Conservation (phyloP, 2,113 vertebrate genomes). For the Clarias magur region DNA sequence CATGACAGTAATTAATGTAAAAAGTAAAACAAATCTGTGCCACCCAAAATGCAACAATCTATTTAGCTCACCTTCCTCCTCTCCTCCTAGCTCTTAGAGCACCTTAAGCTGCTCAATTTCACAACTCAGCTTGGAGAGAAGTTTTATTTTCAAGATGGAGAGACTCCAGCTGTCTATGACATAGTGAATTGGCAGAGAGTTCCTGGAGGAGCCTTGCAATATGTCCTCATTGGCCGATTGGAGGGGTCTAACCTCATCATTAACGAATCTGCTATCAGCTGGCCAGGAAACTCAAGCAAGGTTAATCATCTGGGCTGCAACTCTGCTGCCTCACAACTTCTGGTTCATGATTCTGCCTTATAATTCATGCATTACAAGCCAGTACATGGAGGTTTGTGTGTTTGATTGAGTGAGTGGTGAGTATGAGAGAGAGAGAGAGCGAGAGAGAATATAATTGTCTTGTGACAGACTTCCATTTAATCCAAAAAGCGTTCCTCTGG, state of each 20-base stretch:
- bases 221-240: slow-evolving; percentile 64
- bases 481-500: no score
- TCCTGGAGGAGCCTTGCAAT: slow-evolving; percentile 55
- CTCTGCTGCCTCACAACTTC: neutral
- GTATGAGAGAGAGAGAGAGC: no score
- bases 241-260: slow-evolving; percentile 62
- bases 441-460: no score
- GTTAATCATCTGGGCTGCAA: neutral
- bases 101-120: slow-evolving; percentile 67
- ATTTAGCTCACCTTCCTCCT: neutral
- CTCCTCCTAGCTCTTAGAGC: slow-evolving; percentile 66
- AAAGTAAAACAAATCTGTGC: neutral
- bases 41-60: neutral
- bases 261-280: slow-evolving; percentile 66
- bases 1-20: no score
- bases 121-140: slow-evolving; percentile 66
- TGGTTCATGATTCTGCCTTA: neutral
- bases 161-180: slow-evolving; percentile 70
- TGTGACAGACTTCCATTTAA: no score
- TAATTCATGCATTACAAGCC: no score
- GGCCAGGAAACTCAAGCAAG: slow-evolving; percentile 49
- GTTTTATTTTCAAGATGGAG: slow-evolving; percentile 68
- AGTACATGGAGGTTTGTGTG: neutral
- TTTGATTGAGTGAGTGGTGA: neutral
- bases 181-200: slow-evolving; percentile 72